Evolutionary conservation across 2,888 invertebrate genomes (phyloP).

Genomic region (Halocaridina rubra): DNA sequence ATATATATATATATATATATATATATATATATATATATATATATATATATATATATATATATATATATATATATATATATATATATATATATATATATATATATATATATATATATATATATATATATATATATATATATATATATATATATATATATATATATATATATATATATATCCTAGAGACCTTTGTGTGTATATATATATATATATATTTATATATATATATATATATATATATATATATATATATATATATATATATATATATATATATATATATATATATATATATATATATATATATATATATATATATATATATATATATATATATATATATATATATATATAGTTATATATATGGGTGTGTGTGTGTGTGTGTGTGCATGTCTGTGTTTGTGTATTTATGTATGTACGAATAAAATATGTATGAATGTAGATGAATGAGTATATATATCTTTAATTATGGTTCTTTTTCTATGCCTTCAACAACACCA

Average conservation of each 20-base stretch:
- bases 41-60: conserved; percentile 4
- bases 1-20: background rate
- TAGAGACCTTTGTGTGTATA: background rate
- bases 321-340: conserved; percentile 8
- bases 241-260: conserved; percentile 1
- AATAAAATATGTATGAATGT: background rate
- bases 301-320: conserved; percentile 7
- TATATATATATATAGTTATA: background rate
- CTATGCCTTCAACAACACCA: too few species aligned
- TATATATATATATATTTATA: background rate
- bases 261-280: conserved; percentile 14
- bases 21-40: conserved; percentile 1
- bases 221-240: background rate
- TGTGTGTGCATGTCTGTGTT: background rate
- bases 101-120: conserved; percentile 6
- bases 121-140: background rate
- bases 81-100: conserved; percentile 14
- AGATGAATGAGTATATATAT: background rate
- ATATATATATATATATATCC: background rate
- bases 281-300: background rate
- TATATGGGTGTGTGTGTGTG: conserved; percentile 1
- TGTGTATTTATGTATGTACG: background rate
- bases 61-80: background rate
- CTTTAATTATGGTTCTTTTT: too few species aligned
- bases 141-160: background rate